Percentiles rank a stretch among this genome's conserved stretches.
Evolutionary conservation across 2,888 invertebrate species (phyloP).

Genomic region (Pycnomerus fuliginosus): DNA sequence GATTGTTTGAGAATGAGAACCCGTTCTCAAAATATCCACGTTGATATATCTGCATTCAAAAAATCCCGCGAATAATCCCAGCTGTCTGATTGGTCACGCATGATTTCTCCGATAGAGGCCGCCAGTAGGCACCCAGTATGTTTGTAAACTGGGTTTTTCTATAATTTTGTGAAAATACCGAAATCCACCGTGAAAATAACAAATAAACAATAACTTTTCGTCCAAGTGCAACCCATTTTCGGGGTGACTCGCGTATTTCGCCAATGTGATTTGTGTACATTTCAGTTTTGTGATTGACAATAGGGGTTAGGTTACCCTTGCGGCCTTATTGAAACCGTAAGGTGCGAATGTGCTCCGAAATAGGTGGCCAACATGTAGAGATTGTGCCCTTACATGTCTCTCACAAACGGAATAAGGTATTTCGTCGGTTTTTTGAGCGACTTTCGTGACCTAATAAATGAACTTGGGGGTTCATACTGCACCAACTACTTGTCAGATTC

Average conservation of each 20-base stretch:
- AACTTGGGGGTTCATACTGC: conserved; percentile 30
- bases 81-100: conserved; percentile 34
- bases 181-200: conserved; percentile 32
- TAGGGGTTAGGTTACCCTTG: conserved; percentile 54
- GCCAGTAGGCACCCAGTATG: conserved; percentile 54
- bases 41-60: conserved; percentile 11
- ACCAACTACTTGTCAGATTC: conserved; percentile 46
- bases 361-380: conserved; percentile 40
- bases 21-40: no score
- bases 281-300: conserved; percentile 41
- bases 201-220: conserved; percentile 26
- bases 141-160: conserved; percentile 57
- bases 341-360: conserved; percentile 39
- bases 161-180: conserved; percentile 50
- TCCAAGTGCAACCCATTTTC: conserved; percentile 21
- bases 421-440: conserved; percentile 22
- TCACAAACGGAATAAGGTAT: conserved; percentile 35
- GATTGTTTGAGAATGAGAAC: no score
- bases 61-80: conserved; percentile 15
- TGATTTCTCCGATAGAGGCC: conserved; percentile 50
- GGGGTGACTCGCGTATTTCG: conserved; percentile 24
- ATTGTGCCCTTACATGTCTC: conserved; percentile 34
- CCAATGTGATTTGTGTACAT: conserved; percentile 26
- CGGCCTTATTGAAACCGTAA: conserved; percentile 48
- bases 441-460: conserved; percentile 37